phyloP scores from a whole-genome alignment of 2,888 invertebrate species.

The Acronicta psi region DNA sequence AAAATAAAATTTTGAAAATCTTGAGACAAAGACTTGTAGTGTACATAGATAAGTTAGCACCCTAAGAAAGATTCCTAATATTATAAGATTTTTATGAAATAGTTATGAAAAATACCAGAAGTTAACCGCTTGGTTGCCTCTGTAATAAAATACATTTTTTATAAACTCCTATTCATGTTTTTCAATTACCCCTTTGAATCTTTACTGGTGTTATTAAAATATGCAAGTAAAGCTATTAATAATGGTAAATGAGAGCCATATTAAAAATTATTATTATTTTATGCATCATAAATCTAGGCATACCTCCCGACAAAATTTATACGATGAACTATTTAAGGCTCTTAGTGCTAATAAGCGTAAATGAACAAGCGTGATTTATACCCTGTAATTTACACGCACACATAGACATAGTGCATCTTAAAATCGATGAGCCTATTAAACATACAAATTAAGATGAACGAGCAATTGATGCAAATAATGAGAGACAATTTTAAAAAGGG shows the following conservation, averaged over 20 bases:
- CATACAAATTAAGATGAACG: slow-evolving; percentile 5
- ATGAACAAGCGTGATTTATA: slow-evolving; percentile 49
- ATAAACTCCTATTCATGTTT: slow-evolving; percentile 34
- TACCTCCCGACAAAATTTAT: slow-evolving; percentile 48
- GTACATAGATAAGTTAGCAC: slow-evolving; percentile 79
- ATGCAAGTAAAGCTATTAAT: background rate
- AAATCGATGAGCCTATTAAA: slow-evolving; percentile 3
- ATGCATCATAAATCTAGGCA: slow-evolving; percentile 47
- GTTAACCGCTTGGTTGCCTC: slow-evolving; percentile 67
- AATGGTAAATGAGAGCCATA: slow-evolving; percentile 7
- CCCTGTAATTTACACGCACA: slow-evolving; percentile 26
- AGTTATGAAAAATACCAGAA: slow-evolving; percentile 68
- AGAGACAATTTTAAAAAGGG: background rate
- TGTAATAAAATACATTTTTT: slow-evolving; percentile 69
- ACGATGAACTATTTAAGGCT: slow-evolving; percentile 44
- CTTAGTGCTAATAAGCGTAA: slow-evolving; percentile 46
- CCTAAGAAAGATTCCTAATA: slow-evolving; percentile 88
- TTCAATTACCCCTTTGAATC: slow-evolving; percentile 17
- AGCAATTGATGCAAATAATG: slow-evolving; percentile 15
- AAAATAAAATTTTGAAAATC: slow-evolving; percentile 52
- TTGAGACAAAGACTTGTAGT: slow-evolving; percentile 85
- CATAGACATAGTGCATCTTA: slow-evolving; percentile 25
- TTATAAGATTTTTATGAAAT: slow-evolving; percentile 73
- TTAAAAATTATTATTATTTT: slow-evolving; percentile 14
- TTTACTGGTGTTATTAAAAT: background rate